A percentile compares a stretch with the other conserved stretches of the same genome.
These are phyloP conservation scores for Rissa tridactyla DNA, from an alignment of 2,113 vertebrate genomes.

Conservation along the genomic window DNA sequence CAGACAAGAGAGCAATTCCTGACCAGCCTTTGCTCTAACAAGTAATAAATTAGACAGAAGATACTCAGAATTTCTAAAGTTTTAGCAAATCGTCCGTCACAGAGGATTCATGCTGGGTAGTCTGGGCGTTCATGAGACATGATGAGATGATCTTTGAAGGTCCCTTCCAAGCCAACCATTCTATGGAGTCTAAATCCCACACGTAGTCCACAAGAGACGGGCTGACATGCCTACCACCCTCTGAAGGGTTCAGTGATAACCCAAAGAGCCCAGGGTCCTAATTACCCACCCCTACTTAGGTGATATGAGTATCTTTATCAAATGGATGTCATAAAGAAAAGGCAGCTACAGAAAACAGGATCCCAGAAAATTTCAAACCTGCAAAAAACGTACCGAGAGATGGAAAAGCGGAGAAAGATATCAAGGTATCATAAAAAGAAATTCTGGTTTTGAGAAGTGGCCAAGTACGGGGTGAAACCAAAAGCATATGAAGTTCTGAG, in stretches of 20 bases:
- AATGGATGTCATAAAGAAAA: too few species aligned
- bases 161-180: background rate
- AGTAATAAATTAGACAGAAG: background rate
- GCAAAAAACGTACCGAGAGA: background rate
- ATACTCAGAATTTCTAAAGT: background rate
- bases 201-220: fast-evolving
- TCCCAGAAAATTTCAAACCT: background rate
- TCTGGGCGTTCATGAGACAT: background rate
- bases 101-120: background rate
- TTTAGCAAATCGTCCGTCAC: background rate
- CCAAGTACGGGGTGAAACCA: background rate
- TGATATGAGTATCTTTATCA: background rate
- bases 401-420: background rate
- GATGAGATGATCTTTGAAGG: background rate
- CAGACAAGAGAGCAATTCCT: background rate
- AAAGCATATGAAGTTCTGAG: background rate
- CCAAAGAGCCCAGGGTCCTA: background rate
- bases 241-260: background rate
- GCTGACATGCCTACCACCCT: background rate
- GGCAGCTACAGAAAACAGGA: background rate
- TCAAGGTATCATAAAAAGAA: background rate
- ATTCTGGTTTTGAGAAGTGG: background rate
- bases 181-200: background rate
- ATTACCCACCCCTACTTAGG: background rate
- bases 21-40: background rate